A percentile compares a stretch with the other conserved stretches of the same genome.
These are phyloP conservation scores for Phataginus tetradactyla DNA, from an alignment of 2,797 vertebrate genomes.

Conservation along the genomic window DNA sequence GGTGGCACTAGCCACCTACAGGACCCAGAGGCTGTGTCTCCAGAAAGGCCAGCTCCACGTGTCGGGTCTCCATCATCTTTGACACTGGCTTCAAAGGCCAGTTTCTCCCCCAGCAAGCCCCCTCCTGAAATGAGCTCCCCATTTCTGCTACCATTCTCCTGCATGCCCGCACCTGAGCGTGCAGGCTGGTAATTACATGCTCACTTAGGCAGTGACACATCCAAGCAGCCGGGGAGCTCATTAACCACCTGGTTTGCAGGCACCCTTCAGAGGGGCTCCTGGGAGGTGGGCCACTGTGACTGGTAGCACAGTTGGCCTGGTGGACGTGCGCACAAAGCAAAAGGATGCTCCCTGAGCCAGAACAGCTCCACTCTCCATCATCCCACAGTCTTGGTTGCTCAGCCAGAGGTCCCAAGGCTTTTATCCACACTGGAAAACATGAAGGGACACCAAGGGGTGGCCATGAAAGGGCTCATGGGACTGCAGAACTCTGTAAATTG, in stretches of 20 bases:
- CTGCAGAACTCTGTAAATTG: background rate
- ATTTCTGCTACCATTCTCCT: background rate
- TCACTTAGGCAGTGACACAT: background rate
- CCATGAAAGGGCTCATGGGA: background rate
- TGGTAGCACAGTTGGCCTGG: fast-evolving
- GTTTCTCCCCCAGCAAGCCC: fast-evolving
- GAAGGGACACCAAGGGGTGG: background rate
- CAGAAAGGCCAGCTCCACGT: background rate
- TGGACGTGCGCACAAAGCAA: fast-evolving
- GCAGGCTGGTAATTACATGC: background rate
- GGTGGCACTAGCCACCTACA: background rate
- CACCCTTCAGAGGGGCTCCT: background rate
- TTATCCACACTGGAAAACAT: no score
- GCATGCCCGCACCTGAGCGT: background rate
- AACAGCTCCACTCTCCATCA: background rate
- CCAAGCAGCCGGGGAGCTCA: background rate
- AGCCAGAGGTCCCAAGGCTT: background rate
- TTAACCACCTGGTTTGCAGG: background rate
- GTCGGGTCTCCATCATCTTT: background rate
- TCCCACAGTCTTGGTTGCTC: background rate
- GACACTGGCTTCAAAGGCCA: background rate
- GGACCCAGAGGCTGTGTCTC: background rate
- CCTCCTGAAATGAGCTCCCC: background rate
- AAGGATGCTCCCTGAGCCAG: fast-evolving
- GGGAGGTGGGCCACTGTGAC: background rate